A percentile compares a stretch with the other conserved stretches of the same genome.
Evolutionary conservation across 2,113 vertebrate genomes (phyloP).

Genomic region (Epinephelus cyanopodus): DNA sequence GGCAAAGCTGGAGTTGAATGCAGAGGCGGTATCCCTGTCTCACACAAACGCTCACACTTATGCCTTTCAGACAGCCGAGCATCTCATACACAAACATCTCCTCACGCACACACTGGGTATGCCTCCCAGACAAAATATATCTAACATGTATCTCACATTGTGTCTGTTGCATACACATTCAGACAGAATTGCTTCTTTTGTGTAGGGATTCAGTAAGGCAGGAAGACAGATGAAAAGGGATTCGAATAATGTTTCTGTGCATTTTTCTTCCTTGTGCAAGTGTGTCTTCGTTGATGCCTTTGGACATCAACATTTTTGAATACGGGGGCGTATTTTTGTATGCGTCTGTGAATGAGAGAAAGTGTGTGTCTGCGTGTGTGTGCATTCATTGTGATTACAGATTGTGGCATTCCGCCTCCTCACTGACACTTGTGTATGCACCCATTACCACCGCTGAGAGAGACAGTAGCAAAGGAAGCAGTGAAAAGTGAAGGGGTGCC

Average conservation of each 20-base stretch:
- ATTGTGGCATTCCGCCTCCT: slow-evolving; percentile 53
- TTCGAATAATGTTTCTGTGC: slow-evolving; percentile 36
- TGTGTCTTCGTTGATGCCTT: slow-evolving; percentile 16
- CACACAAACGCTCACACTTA: slow-evolving; percentile 26
- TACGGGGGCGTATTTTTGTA: slow-evolving; percentile 27
- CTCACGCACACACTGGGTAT: background rate
- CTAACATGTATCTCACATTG: slow-evolving; percentile 33
- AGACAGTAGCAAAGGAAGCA: slow-evolving; percentile 15
- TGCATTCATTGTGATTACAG: slow-evolving; percentile 48
- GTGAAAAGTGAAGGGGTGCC: slow-evolving; percentile 28
- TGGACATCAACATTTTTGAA: slow-evolving; percentile 31
- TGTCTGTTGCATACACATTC: slow-evolving; percentile 22
- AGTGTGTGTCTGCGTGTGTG: background rate
- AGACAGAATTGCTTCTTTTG: slow-evolving; percentile 28
- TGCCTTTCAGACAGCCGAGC: slow-evolving; percentile 30
- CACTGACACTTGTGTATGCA: slow-evolving; percentile 34
- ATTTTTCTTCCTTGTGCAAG: slow-evolving; percentile 4
- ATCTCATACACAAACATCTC: slow-evolving; percentile 9
- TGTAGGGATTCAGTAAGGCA: slow-evolving; percentile 36
- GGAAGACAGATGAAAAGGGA: slow-evolving; percentile 52
- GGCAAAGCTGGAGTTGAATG: slow-evolving; percentile 64
- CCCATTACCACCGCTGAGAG: slow-evolving; percentile 30
- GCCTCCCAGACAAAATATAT: slow-evolving; percentile 54
- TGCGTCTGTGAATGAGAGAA: slow-evolving; percentile 46
- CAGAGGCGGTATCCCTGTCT: slow-evolving; percentile 34